Conservation (phyloP, 53 echinoderm and acorn worm genomes). For the Crossaster papposus region DNA sequence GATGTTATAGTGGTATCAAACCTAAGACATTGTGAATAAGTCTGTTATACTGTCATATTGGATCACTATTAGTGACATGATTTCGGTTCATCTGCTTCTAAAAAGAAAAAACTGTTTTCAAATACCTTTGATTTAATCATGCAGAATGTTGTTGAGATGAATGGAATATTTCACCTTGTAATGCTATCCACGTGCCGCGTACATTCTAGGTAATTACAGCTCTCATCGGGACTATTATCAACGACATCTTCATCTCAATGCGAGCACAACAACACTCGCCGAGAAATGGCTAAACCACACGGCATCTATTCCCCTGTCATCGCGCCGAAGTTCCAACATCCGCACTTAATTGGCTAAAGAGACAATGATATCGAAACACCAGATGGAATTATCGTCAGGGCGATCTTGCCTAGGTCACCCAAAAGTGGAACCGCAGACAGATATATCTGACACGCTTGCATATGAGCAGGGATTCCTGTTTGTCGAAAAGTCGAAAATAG, state of each 20-base stretch:
- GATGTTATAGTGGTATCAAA: no score
- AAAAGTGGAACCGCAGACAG: conserved; percentile 13
- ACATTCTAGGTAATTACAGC: conserved; percentile 15
- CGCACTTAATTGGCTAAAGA: conserved; percentile 33
- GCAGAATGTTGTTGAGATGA: conserved; percentile 13
- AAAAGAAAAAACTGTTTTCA: not conserved
- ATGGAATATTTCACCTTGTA: conserved; percentile 41
- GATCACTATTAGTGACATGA: not conserved
- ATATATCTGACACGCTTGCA: conserved; percentile 10
- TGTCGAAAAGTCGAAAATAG: not conserved
- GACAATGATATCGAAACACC: conserved; percentile 57
- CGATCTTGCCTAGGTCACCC: conserved; percentile 25
- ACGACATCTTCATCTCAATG: conserved; percentile 4
- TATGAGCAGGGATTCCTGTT: not conserved
- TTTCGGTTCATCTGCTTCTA: not conserved
- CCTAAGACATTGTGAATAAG: no score
- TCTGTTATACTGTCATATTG: not conserved
- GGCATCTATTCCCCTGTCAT: conserved; percentile 11
- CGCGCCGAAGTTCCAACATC: conserved; percentile 5
- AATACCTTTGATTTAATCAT: conserved; percentile 37
- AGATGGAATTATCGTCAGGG: conserved; percentile 31
- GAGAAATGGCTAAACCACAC: conserved; percentile 37
- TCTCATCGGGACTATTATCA: conserved; percentile 11
- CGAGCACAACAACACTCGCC: not conserved
- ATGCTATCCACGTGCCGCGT: conserved; percentile 13